Base-by-base conservation (phyloP, 2,797 vertebrate species). In the Danio choprae region DNA sequence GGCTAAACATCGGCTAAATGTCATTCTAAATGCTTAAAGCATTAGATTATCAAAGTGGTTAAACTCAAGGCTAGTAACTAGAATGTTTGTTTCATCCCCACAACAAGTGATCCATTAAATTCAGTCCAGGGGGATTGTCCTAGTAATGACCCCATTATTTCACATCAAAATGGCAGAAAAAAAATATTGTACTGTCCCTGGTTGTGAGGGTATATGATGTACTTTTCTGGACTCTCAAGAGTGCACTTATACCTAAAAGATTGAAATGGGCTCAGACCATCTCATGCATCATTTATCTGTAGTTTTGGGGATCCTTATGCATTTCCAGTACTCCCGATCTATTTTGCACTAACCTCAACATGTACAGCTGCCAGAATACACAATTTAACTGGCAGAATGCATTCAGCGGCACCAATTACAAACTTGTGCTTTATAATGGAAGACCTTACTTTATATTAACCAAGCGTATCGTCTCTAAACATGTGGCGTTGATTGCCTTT, bases 401-500 rank as follows among this genome's bases (percentile, higher is more conserved):
- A 41, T 63, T 74, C 44, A 60, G 18, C 43, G 38, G 12, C 43
- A 48, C 58, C 44, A 51, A 40, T 51, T 79, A 83, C 73, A 43
- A 48, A 55, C 68, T 60, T 48, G 41, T 73, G n/a, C 51, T 11
- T 53, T 83, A 72, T 22, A 48, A 16, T 60, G 38, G 44, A 46
- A 63, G 68, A 56, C 71, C 62, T 69, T 18, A 40, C 70, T 79
- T 60, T 85, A 62, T 83, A 79, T 80, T 83, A 80, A 75, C 71
- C 12, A 50, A 73, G 58, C 82, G 70, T 72, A 68, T 84, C 22
- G 18, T 29, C 29, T 67, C 43, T 22, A 7, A 74, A 71, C 41
- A 8, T 41, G 75, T 65, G n/a, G 40, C 63, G 63, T 76, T 43
- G 44, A 82, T 72, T 67, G 43, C 55, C 41, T 81, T 63, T 69